phyloP scores from a whole-genome alignment of 2,888 invertebrate species.

The Eurois occulta region DNA sequence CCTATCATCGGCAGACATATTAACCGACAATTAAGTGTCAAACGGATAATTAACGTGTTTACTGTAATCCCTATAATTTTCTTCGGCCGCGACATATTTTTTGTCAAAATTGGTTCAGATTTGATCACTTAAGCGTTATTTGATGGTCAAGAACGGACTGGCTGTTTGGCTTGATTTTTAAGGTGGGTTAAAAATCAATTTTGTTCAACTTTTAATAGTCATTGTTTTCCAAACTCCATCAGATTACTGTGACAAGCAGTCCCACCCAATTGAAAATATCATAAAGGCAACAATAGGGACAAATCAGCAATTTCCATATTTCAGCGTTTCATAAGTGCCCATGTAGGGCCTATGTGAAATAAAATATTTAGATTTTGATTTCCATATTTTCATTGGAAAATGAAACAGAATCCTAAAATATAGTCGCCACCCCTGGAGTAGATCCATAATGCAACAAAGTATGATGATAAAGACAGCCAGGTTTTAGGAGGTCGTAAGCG shows the following conservation, averaged over 20 bases:
- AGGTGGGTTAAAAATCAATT: not conserved
- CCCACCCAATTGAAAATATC: not conserved
- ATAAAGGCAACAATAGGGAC: not conserved
- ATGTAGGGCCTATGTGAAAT: too few relatives aligned
- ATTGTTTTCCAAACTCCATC: not conserved
- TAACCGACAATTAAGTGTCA: constrained; percentile 25
- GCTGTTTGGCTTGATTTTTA: not conserved
- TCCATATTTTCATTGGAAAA: not conserved
- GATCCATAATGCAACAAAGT: not conserved
- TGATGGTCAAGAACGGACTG: constrained; percentile 27
- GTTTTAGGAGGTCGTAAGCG: not conserved
- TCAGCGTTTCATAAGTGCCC: too few relatives aligned
- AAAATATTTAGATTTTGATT: too few relatives aligned
- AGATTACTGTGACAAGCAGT: not conserved
- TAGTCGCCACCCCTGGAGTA: not conserved
- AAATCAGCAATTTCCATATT: not conserved
- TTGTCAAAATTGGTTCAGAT: constrained; percentile 29
- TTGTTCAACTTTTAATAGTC: not conserved
- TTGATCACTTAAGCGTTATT: constrained; percentile 41
- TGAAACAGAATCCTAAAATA: not conserved
- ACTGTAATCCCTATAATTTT: constrained; percentile 27
- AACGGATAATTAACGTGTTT: constrained; percentile 13
- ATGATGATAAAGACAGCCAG: not conserved
- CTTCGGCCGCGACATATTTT: constrained; percentile 11
- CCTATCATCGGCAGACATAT: constrained; percentile 32